Percentiles rank a stretch among this genome's conserved stretches.
Conservation (phyloP, 1,140 invertebrate species). For the Zaprionus inermis region DNA sequence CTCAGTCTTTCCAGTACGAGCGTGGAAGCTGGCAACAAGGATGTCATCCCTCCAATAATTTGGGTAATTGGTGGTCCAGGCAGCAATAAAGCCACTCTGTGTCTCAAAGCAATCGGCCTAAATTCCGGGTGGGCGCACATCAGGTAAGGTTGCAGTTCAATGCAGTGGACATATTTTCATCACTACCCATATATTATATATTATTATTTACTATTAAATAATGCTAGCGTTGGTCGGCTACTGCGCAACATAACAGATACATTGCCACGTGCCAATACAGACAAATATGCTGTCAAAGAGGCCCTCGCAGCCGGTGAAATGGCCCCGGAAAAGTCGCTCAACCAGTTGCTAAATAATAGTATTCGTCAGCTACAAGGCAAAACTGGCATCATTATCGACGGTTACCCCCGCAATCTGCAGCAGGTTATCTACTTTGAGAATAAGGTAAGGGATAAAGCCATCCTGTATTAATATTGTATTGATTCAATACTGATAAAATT, state of each 20-base stretch:
- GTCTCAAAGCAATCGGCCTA: slow-evolving; percentile 87
- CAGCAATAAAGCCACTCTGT: slow-evolving; percentile 90
- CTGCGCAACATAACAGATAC: slow-evolving; percentile 88
- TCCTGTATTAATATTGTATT: too few species aligned
- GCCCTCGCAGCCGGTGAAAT: slow-evolving; percentile 93
- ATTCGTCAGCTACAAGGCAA: slow-evolving; percentile 84
- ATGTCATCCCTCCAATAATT: slow-evolving; percentile 86
- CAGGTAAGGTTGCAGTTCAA: slow-evolving; percentile 80
- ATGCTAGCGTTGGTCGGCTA: slow-evolving; percentile 88
- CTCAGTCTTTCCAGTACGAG: slow-evolving; percentile 49
- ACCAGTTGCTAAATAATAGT: slow-evolving; percentile 88
- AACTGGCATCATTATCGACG: slow-evolving; percentile 93
- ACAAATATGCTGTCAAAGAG: slow-evolving; percentile 85
- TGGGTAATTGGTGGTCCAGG: slow-evolving; percentile 94
- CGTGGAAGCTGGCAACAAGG: slow-evolving; percentile 69
- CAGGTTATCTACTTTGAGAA: slow-evolving; percentile 94
- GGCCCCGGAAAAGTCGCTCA: slow-evolving; percentile 89
- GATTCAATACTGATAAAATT: too few species aligned
- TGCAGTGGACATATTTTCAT: too few species aligned
- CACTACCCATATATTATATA: too few species aligned
- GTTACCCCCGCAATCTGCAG: slow-evolving; percentile 93
- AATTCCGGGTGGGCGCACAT: slow-evolving; percentile 90
- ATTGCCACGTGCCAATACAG: slow-evolving; percentile 85
- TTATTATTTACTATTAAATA: background rate
- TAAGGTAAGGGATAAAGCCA: slow-evolving; percentile 86